Conservation (phyloP, 2,888 invertebrate species). For the Xylota sylvarum region DNA sequence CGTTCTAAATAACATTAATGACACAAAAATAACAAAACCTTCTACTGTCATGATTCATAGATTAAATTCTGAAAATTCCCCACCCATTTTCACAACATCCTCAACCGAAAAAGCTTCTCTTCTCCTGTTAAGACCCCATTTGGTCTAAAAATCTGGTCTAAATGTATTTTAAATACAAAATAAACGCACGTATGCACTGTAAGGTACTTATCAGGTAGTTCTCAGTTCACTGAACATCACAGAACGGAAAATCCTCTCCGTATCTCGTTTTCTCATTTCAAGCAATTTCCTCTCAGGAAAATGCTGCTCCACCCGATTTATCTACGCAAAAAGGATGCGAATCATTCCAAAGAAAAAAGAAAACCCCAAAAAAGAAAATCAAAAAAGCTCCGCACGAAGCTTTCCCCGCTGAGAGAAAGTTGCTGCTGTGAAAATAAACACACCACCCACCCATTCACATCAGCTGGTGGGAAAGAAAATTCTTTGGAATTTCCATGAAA, state of each 20-base stretch:
- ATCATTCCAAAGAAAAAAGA: neutral
- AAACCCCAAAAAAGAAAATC: neutral
- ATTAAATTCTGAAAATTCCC: neutral
- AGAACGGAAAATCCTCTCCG: slow-evolving; percentile 6
- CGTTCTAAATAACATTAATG: slow-evolving; percentile 9
- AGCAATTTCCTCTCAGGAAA: neutral
- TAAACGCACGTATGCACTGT: neutral
- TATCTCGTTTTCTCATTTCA: neutral
- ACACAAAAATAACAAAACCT: neutral
- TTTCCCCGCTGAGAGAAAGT: slow-evolving; percentile 16
- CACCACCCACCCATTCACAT: slow-evolving; percentile 12
- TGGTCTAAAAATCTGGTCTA: slow-evolving; percentile 14
- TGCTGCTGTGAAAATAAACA: slow-evolving; percentile 16
- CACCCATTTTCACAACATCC: neutral
- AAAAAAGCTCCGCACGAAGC: slow-evolving; percentile 5
- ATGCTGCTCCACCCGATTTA: slow-evolving; percentile 6
- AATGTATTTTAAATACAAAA: slow-evolving; percentile 1
- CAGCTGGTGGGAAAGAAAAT: slow-evolving; percentile 17
- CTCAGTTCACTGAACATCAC: slow-evolving; percentile 34
- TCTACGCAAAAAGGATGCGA: slow-evolving; percentile 6
- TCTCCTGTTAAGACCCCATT: neutral
- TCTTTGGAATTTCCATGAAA: slow-evolving; percentile 31
- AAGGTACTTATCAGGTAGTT: slow-evolving; percentile 45
- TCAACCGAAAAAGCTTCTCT: neutral
- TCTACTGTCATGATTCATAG: slow-evolving; percentile 19